Evolutionary conservation across 2,797 vertebrate species (phyloP).

Genomic region (Enteromius radiatus): DNA sequence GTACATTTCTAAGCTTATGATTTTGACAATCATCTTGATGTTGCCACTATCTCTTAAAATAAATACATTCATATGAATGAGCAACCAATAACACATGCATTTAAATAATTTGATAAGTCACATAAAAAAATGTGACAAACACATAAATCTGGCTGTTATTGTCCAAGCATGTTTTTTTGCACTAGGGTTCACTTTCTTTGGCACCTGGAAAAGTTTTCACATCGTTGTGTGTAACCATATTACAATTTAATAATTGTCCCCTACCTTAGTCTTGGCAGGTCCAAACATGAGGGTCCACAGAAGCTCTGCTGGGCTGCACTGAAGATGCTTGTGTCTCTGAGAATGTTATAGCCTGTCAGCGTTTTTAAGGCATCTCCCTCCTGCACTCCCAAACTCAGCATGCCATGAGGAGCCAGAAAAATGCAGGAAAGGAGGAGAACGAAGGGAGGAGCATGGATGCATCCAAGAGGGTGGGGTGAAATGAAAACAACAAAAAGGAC

Average conservation of each 20-base stretch:
- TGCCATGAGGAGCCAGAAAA: constrained; percentile 46
- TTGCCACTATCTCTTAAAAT: not conserved
- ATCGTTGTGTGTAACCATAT: constrained; percentile 2
- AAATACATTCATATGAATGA: not conserved
- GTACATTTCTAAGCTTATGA: not conserved
- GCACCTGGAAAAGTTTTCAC: constrained; percentile 12
- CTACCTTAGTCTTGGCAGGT: constrained; percentile 51
- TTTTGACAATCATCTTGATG: not conserved
- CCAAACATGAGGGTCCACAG: constrained; percentile 11
- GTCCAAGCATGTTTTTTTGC: not conserved
- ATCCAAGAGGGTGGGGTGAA: constrained; percentile 53
- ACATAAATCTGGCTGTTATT: not conserved
- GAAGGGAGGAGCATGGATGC: constrained; percentile 53
- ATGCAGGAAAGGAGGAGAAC: constrained; percentile 40
- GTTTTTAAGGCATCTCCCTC: constrained; percentile 49
- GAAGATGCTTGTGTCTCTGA: constrained; percentile 43
- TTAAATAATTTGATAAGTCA: not conserved
- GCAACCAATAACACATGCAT: not conserved
- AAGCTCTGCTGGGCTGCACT: constrained; percentile 1
- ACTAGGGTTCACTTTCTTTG: constrained; percentile 13
- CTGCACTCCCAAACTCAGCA: constrained; percentile 48
- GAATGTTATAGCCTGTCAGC: constrained; percentile 42
- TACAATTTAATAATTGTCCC: not conserved
- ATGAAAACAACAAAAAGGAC: constrained; percentile 54
- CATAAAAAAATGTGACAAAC: not conserved